phyloP scores from a whole-genome alignment of 2,113 vertebrate species.

The Dasyprocta punctata region DNA sequence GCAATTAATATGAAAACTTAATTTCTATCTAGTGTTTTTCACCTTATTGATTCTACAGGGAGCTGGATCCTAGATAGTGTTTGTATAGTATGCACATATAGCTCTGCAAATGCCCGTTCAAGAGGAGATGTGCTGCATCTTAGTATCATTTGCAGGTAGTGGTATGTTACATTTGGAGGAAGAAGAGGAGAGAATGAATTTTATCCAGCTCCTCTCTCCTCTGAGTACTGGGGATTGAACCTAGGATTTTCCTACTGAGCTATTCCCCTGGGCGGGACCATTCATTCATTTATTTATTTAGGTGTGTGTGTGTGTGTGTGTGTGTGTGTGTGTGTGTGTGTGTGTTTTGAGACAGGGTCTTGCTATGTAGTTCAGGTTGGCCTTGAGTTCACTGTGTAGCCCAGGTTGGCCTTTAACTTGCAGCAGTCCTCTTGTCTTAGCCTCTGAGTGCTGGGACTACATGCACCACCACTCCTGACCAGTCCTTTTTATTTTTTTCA shows the following conservation, averaged over 20 bases:
- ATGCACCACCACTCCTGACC: not conserved
- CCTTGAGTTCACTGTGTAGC: not conserved
- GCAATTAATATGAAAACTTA: conserved; percentile 55
- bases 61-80: conserved; percentile 40
- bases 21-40: conserved; percentile 30
- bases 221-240: not conserved
- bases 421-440: not conserved
- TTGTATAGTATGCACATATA: not conserved
- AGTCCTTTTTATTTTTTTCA: not conserved
- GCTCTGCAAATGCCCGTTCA: not conserved
- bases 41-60: conserved; percentile 1
- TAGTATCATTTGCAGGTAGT: not conserved
- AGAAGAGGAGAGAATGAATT: conserved; percentile 12
- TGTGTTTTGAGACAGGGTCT: not conserved
- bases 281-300: not conserved
- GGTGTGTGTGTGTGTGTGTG: too few species aligned
- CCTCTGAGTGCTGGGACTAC: not conserved
- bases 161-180: not conserved
- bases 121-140: conserved; percentile 16
- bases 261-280: not conserved
- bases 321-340: too few species aligned
- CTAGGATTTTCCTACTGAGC: not conserved
- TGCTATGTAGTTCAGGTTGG: not conserved
- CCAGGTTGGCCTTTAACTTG: not conserved
- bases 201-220: not conserved